These are phyloP conservation scores for Lindbergichthys nudifrons DNA, from an alignment of 2,797 vertebrate genomes.

Conservation along the genomic window DNA sequence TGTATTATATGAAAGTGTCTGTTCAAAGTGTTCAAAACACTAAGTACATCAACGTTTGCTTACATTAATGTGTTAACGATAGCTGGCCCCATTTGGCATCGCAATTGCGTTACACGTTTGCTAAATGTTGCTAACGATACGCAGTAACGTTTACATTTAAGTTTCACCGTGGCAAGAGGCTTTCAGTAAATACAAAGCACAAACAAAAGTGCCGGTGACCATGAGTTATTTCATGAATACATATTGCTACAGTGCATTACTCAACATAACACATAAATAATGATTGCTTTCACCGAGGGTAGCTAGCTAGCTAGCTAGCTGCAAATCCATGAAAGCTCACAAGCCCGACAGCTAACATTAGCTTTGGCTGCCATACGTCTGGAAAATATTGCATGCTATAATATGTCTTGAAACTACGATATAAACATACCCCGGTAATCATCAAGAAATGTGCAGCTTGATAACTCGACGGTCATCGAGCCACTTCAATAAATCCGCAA, in stretches of 20 bases:
- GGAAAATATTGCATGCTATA: neutral
- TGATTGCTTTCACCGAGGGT: neutral
- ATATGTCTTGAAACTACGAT: neutral
- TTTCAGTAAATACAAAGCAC: neutral
- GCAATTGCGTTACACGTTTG: constrained; percentile 52
- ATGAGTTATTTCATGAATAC: rapidly evolving
- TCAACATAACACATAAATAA: neutral
- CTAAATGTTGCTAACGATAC: constrained; percentile 50
- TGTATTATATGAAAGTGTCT: rapidly evolving
- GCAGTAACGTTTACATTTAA: constrained; percentile 24
- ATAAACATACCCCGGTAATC: neutral
- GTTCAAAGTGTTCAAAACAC: neutral
- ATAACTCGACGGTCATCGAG: neutral
- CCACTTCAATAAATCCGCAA: constrained; percentile 1
- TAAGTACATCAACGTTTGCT: neutral
- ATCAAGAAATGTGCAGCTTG: neutral
- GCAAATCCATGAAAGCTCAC: constrained; percentile 30
- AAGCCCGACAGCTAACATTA: constrained; percentile 55
- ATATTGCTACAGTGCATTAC: too few species aligned
- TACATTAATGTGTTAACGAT: constrained; percentile 1
- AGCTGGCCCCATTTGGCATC: constrained; percentile 11
- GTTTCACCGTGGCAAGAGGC: neutral
- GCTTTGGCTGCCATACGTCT: constrained; percentile 37
- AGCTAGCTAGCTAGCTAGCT: constrained; percentile 19
- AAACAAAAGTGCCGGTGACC: rapidly evolving